phyloP scores from a whole-genome alignment of 2,888 invertebrate genomes.

The Crocallis elinguaria region DNA sequence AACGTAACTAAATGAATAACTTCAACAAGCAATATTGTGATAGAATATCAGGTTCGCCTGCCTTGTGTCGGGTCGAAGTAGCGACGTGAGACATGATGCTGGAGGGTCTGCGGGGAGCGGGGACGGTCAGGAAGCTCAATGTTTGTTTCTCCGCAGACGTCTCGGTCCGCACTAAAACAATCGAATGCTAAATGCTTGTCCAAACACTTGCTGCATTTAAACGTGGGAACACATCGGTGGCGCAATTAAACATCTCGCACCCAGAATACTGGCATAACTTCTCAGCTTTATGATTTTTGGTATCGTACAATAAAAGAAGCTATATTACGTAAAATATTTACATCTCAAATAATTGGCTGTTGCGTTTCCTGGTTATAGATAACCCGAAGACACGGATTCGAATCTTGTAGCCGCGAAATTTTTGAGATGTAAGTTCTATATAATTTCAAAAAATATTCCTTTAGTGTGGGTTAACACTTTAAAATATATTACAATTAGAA shows the following conservation, averaged over 20 bases:
- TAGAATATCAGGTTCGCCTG: constrained; percentile 11
- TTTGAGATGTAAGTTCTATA: too few species aligned
- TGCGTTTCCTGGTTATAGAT: too few species aligned
- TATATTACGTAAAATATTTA: constrained; percentile 8
- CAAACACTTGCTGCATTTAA: constrained; percentile 81
- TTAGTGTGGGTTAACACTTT: too few species aligned
- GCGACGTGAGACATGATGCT: constrained; percentile 24
- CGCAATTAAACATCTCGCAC: constrained; percentile 74
- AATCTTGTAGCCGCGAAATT: too few species aligned
- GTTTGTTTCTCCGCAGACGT: constrained; percentile 76
- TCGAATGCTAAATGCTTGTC: constrained; percentile 81
- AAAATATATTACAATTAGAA: too few species aligned
- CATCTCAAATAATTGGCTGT: too few species aligned
- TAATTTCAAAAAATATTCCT: too few species aligned
- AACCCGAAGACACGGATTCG: too few species aligned
- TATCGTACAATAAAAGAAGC: background rate
- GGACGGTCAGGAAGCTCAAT: constrained; percentile 67
- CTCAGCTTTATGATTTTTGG: constrained; percentile 31
- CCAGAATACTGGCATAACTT: constrained; percentile 57
- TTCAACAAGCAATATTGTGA: background rate
- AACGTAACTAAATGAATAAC: constrained; percentile 18
- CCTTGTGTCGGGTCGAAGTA: constrained; percentile 16
- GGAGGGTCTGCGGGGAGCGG: constrained; percentile 35
- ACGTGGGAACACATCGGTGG: constrained; percentile 81
- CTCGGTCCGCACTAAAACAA: constrained; percentile 82